These are phyloP conservation scores for Lepidurus packardi DNA, from an alignment of 1,140 invertebrate genomes.

Conservation along the genomic window DNA sequence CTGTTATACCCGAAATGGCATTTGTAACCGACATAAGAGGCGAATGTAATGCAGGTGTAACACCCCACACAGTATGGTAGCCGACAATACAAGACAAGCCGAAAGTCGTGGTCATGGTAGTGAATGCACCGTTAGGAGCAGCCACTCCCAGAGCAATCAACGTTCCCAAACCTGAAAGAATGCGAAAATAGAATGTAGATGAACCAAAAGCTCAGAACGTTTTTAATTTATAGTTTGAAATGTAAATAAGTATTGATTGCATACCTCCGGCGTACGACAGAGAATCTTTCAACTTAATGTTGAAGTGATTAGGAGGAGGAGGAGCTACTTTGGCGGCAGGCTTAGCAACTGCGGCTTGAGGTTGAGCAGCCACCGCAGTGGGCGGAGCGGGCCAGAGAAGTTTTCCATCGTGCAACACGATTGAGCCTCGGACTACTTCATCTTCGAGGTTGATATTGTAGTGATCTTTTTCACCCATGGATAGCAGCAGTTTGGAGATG, in stretches of 20 bases:
- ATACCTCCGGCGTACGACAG: slow-evolving; percentile 63
- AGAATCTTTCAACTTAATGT: slow-evolving; percentile 58
- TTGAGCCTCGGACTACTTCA: slow-evolving; percentile 77
- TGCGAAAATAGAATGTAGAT: slow-evolving; percentile 25
- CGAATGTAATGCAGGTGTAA: slow-evolving; percentile 81
- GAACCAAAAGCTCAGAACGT: neutral
- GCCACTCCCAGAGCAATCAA: slow-evolving; percentile 64
- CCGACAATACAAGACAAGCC: slow-evolving; percentile 77
- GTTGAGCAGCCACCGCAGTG: slow-evolving; percentile 48
- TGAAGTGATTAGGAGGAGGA: slow-evolving; percentile 49
- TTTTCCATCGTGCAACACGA: slow-evolving; percentile 66
- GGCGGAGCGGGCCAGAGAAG: slow-evolving; percentile 74
- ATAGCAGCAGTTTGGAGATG: slow-evolving; percentile 78
- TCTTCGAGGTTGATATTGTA: slow-evolving; percentile 74
- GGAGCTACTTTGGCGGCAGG: slow-evolving; percentile 44
- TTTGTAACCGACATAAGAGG: slow-evolving; percentile 91
- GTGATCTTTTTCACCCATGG: slow-evolving; percentile 68
- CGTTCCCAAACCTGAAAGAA: slow-evolving; percentile 56
- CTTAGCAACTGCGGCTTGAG: slow-evolving; percentile 44
- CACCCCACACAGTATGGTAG: slow-evolving; percentile 88
- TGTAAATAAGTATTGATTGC: neutral
- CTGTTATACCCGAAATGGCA: slow-evolving; percentile 84
- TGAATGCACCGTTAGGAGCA: slow-evolving; percentile 75
- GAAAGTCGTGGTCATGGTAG: slow-evolving; percentile 80
- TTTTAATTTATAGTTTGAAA: neutral